Base-by-base conservation (phyloP, 2,113 vertebrate genomes). In the Pycnonotus jocosus region DNA sequence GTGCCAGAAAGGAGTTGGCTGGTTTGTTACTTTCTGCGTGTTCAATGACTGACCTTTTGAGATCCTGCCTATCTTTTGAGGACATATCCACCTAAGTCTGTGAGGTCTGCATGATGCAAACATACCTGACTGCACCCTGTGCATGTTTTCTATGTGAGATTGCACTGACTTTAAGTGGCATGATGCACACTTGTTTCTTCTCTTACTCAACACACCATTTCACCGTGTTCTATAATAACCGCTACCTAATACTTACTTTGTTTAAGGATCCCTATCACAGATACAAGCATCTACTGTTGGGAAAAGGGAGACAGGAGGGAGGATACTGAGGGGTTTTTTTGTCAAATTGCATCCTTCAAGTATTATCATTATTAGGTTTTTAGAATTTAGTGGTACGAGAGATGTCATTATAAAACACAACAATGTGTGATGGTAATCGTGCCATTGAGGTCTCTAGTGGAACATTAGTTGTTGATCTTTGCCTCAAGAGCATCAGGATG, bases 381-480 rank as follows among this genome's bases (percentile, higher is more conserved):
- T 81, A 37, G 78, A 94, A 73, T 33, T 95, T 94, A 95, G 68
- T 47, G 51, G 53, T 96, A 84, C 70, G 74, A 93, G 88, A 97
- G 50, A 92, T 45, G 35, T 42, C 88, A 95, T 93, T 82, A 70
- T 35, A 65, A 73, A 92, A 86, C 15, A 96, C 60, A 96, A 87
- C 58, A 92, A 74, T 48, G 37, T 73, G 89, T 85, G 88, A 89
- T 93, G 82, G 80, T 91, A 97, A 94, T 64, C 87, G 51, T 76
- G 86, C 90, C 85, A 95, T 93, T 95, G 97, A 94, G 95, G 79
- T 88, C 92, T 85, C 90, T 82, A 94, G 95, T 74, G 73, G 95
- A 97, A 69, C 92, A 62, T 82, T 88, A 88, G 93, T 96, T 97
- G 96, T 95, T 96, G 96, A 97, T 97, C 88, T 97, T 94, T 58